A percentile compares a stretch with the other conserved stretches of the same genome.
Evolutionary conservation across 2,113 vertebrate species (phyloP).

Genomic region (Microtus montanus): DNA sequence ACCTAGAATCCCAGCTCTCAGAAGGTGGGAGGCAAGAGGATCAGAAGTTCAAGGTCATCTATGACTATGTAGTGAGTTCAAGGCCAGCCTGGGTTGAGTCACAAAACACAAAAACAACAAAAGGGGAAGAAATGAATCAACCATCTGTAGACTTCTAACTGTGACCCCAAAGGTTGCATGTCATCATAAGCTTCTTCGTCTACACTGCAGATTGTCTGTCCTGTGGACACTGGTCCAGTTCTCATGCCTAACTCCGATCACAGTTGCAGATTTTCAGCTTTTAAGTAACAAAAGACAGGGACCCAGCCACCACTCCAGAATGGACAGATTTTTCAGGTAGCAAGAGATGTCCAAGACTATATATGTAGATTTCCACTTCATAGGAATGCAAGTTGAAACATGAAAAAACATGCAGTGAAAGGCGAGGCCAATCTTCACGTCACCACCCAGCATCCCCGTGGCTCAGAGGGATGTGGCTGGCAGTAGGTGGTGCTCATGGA

Average conservation of each 20-base stretch:
- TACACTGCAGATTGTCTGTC: neutral
- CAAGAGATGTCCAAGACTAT: neutral
- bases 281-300: neutral
- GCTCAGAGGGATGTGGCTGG: neutral
- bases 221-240: neutral
- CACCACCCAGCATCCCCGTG: too few species aligned
- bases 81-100: neutral
- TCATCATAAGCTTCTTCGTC: neutral
- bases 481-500: neutral
- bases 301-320: neutral
- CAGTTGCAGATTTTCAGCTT: neutral
- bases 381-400: neutral
- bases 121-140: neutral
- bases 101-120: neutral
- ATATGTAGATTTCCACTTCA: neutral
- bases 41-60: neutral
- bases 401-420: neutral
- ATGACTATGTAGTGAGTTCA: neutral
- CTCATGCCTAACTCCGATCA: neutral
- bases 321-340: neutral
- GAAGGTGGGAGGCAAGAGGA: neutral
- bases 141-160: constrained; percentile 9
- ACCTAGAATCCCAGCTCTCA: neutral
- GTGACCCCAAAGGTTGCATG: neutral
- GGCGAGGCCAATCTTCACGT: neutral